Base-by-base conservation (phyloP, 2,797 vertebrate species). In the Synanceia verrucosa region DNA sequence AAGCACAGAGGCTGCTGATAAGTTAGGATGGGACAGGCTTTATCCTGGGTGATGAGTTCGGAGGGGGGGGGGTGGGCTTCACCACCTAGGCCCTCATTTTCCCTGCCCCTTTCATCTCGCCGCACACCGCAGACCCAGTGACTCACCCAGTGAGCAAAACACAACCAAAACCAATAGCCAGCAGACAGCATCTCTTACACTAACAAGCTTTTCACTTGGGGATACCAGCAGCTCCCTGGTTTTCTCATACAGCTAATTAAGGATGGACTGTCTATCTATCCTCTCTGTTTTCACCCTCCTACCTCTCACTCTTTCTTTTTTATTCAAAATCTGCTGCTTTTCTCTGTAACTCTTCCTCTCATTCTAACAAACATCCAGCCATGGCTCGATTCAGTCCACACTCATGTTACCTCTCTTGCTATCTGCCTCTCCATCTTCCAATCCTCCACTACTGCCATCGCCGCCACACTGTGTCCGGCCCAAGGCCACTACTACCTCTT, bases 141-240 rank as follows among this genome's bases (percentile, higher is more conserved):
- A 91, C 82, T 91, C 88, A 90, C 83, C 73, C 78, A 86, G 68
- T 2, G 58, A 86, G 83, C 72, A 76, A 88, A 90, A 88, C 81
- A 89, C 76, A 67, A 84, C 86, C 89, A 91, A 92, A 92, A 93
- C 89, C 91, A 91, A 91, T 92, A 92, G 84, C 91, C 85, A 41
- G 76, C 81, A 89, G 92, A 92, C 86, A 91, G 88, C 77, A 91
- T 92, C 91, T 91, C 91, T 91, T 91, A 91, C 89, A 80, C 89
- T 93, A 93, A 93, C 90, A 93, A 93, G 89, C 90, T 88, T 91
- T 86, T 84, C 91, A 87, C 91, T 89, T 83, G 90, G 91, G 91
- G 87, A 90, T 91, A 89, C 84, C 89, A 81, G 90, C 81, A 70
- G 79, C 86, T 87, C 88, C 76, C 76, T 76, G 65, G 53, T 78